Evolutionary conservation across 2,888 invertebrate species (phyloP), one percentile per base, ranked within the genome.

Genomic region (Campoplex nolae): DNA sequence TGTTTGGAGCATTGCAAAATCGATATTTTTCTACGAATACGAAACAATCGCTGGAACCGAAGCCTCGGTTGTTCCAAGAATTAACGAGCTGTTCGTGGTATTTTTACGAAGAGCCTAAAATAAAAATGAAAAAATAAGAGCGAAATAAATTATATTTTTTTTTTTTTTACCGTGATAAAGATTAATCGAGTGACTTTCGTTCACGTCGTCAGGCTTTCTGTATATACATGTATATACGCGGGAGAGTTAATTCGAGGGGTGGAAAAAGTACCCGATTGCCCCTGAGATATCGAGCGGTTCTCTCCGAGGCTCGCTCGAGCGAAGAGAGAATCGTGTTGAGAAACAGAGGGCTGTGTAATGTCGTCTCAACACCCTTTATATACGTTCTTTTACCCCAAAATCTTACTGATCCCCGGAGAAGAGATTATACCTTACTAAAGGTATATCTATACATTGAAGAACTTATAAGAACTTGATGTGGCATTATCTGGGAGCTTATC

Each of bases 281-380:
- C 73, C 73, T 74, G 81, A 84, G 76, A 84, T 84, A 86, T 78
- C 77, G 84, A 78, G 81, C 81, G 86, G 84, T 62, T 58, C 62
- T 76, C 67, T 38, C 32, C n/a, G 71, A 13, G 42, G 16, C 42
- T 65, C 38, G 75, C 23, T 28, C 28, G 42, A 75, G 51, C 76
- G n/a, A 23, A 54, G 71, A 78, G 54, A 35, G 54, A 35, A 68
- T 32, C 23, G 18, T 58, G 62, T 45, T 42, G 73, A 67, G 62
- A 70, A 42, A 78, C 42, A 45, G 58, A 70, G 67, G 58, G 42
- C 7, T 23, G 16, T 51, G 80, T 62, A 65, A 73, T 51, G 51
- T 73, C 54, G 51, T 74, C 65, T 42, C 48, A 42, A 74, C 54
- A 58, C 45, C 54, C 81, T 81, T 48, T 56, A 78, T 38, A 48